Percentiles rank a stretch among this genome's conserved stretches.
phyloP scores from a whole-genome alignment of 2,797 vertebrate genomes.

The Octomys mimax region DNA sequence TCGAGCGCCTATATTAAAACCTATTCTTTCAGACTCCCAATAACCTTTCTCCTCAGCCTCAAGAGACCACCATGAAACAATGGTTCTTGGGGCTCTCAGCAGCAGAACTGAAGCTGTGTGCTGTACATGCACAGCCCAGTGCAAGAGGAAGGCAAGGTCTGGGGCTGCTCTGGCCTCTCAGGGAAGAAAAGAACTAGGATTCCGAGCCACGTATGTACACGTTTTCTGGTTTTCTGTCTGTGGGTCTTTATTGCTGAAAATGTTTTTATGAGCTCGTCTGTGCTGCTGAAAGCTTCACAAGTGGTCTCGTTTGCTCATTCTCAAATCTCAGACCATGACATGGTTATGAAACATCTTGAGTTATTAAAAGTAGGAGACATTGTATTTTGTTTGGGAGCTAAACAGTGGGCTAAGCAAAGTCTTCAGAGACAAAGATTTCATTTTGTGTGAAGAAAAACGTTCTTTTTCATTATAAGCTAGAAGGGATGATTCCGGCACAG shows the following conservation, averaged over 20 bases:
- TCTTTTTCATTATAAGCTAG: slow-evolving; percentile 58
- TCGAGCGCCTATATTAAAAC: slow-evolving; percentile 78
- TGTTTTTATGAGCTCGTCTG: slow-evolving; percentile 75
- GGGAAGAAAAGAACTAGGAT: background rate
- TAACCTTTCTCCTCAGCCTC: slow-evolving; percentile 72
- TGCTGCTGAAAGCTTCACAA: slow-evolving; percentile 64
- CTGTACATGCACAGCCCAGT: background rate
- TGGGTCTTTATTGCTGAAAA: slow-evolving; percentile 67
- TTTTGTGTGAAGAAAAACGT: slow-evolving; percentile 44
- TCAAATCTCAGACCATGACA: slow-evolving; percentile 72
- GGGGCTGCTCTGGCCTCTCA: slow-evolving; percentile 7
- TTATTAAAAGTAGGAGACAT: slow-evolving; percentile 80
- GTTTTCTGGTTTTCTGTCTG: slow-evolving; percentile 78
- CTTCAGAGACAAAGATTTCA: slow-evolving; percentile 77
- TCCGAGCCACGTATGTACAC: slow-evolving; percentile 64
- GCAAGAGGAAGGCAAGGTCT: slow-evolving; percentile 35
- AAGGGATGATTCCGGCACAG: slow-evolving; percentile 41
- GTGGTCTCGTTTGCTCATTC: slow-evolving; percentile 70
- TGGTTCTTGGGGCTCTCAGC: background rate
- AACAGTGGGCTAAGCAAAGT: slow-evolving; percentile 73
- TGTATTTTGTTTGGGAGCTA: slow-evolving; percentile 80
- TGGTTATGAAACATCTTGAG: slow-evolving; percentile 83
- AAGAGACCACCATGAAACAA: slow-evolving; percentile 64
- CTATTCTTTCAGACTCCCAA: slow-evolving; percentile 76
- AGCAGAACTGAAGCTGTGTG: slow-evolving; percentile 14